These are phyloP conservation scores for Odontamblyopus lacepedii DNA, from an alignment of 2,797 vertebrate genomes.

Conservation along the genomic window DNA sequence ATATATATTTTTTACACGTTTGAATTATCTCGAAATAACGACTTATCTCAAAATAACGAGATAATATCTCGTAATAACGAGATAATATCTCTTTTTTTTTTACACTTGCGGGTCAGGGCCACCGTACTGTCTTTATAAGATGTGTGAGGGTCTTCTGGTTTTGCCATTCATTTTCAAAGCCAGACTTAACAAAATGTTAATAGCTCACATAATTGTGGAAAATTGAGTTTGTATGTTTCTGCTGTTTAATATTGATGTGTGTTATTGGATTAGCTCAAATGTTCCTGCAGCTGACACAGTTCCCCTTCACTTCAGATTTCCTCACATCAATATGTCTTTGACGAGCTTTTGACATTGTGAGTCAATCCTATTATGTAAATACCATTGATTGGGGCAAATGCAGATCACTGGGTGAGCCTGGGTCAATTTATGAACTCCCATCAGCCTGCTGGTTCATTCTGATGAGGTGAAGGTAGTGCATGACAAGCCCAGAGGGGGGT, in stretches of 20 bases:
- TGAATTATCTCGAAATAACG: too few relatives aligned
- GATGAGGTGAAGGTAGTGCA: neutral
- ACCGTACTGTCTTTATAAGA: too few relatives aligned
- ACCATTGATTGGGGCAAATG: neutral
- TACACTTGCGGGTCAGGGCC: too few relatives aligned
- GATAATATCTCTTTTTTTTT: too few relatives aligned
- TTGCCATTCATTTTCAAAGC: neutral
- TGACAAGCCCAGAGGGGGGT: neutral
- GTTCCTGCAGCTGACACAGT: neutral
- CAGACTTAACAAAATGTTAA: neutral
- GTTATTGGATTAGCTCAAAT: neutral
- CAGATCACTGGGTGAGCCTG: neutral
- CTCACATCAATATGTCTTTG: neutral
- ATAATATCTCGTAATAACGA: too few relatives aligned
- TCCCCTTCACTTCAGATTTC: conserved; percentile 2
- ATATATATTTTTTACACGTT: too few relatives aligned
- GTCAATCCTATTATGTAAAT: conserved; percentile 10
- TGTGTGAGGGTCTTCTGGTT: neutral
- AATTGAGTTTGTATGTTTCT: conserved; percentile 1
- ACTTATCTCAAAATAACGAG: too few relatives aligned
- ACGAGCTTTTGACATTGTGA: conserved; percentile 6
- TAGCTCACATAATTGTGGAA: neutral
- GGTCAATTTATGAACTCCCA: conserved; percentile 6
- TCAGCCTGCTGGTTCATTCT: neutral
- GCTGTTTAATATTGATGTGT: conserved; percentile 1